phyloP scores from a whole-genome alignment of 2,113 vertebrate genomes.

The Austrofundulus limnaeus region DNA sequence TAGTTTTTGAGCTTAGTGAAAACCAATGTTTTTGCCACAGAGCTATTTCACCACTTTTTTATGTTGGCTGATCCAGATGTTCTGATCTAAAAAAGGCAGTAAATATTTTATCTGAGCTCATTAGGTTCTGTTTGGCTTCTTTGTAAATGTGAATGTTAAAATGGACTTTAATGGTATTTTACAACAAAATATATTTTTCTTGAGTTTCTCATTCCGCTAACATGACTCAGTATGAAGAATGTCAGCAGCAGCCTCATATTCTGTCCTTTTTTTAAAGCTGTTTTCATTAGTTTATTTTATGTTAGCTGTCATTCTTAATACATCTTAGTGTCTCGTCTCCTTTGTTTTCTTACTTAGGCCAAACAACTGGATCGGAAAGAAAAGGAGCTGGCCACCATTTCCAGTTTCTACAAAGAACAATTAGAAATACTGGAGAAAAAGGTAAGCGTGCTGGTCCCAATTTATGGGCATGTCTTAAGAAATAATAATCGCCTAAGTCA shows the following conservation, averaged over 20 bases:
- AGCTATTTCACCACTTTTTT: not conserved
- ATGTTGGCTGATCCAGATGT: not conserved
- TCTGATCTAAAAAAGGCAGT: not conserved
- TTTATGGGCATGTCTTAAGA: not conserved
- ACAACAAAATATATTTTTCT: not conserved
- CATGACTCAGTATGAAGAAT: constrained; percentile 10
- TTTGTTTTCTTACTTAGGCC: constrained; percentile 67
- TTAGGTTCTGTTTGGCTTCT: not conserved
- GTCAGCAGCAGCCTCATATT: not conserved
- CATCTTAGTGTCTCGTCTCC: not conserved
- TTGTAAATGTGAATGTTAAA: not conserved
- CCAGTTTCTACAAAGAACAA: constrained; percentile 88
- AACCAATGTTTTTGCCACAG: not conserved
- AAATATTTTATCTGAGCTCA: not conserved
- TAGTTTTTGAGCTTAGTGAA: not conserved
- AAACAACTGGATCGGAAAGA: constrained; percentile 83
- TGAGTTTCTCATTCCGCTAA: not conserved
- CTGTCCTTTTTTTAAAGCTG: not conserved
- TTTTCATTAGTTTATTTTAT: not conserved
- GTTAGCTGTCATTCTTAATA: not conserved
- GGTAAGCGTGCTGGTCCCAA: constrained; percentile 70
- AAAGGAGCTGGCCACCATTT: constrained; percentile 79
- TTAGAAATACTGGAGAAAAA: constrained; percentile 86
- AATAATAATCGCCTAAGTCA: too few species aligned
- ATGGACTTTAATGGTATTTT: not conserved